These are phyloP conservation scores for Nesoenas mayeri DNA, from an alignment of 2,113 vertebrate species.

Conservation along the genomic window DNA sequence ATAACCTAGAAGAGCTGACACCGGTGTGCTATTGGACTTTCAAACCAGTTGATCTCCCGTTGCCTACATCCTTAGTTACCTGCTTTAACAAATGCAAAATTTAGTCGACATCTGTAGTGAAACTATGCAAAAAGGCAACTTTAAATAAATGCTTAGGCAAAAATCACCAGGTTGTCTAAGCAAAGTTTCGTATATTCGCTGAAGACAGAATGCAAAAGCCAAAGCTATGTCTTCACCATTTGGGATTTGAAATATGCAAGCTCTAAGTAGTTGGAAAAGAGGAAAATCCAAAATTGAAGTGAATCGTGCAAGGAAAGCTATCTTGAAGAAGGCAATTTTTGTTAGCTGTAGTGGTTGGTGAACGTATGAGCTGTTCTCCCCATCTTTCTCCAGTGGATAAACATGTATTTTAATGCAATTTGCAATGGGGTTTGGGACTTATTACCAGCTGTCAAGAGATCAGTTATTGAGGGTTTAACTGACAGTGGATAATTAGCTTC, in stretches of 20 bases:
- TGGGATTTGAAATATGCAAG: background rate
- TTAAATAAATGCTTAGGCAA: background rate
- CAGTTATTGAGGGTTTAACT: conserved; percentile 57
- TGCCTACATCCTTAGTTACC: background rate
- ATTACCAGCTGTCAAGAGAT: conserved; percentile 67
- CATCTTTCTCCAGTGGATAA: conserved; percentile 49
- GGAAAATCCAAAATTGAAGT: background rate
- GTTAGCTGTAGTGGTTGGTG: background rate
- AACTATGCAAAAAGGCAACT: background rate
- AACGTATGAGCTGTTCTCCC: background rate
- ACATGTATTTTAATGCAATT: conserved; percentile 25
- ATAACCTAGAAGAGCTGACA: background rate
- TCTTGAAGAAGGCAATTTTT: accelerated
- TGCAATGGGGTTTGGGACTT: conserved; percentile 49
- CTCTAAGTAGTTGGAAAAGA: background rate
- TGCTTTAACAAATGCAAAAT: background rate
- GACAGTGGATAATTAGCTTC: conserved; percentile 66
- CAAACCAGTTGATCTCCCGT: background rate
- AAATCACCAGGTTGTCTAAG: background rate
- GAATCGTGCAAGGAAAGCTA: background rate
- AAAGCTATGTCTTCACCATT: background rate
- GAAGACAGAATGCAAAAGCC: background rate
- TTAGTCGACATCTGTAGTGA: background rate
- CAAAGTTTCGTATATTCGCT: background rate
- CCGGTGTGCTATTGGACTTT: background rate